Evolutionary conservation across 2,797 vertebrate genomes (phyloP), one percentile per base, ranked within the genome.

Genomic region (Lepidocolaptes lacrymiger): DNA sequence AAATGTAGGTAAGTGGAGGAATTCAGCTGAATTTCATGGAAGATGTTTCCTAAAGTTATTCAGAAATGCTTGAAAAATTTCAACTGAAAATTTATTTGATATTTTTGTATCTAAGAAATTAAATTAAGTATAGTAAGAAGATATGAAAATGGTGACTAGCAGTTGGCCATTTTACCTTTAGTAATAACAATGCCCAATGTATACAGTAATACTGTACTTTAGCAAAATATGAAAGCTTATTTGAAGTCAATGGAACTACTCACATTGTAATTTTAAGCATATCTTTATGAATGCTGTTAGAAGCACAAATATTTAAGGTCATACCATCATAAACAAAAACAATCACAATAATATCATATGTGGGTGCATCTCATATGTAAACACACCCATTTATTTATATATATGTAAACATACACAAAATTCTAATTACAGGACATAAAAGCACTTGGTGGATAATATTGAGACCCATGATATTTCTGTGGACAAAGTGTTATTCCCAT

Each of bases 91-190:
- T 86, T 81, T 62, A 46, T 28, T 92, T 54, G 9, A 59, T 87
- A 89, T 41, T 81, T 85, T 71, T 76, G 52, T 14, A 92, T 91
- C 54, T 85, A 91, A 93, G 68, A 71, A 85, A 74, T 67, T 64
- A 49, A 51, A 77, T 48, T 82, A 79, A 73, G 67, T 36, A 39
- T 43, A 71, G 22, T 64, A 75, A 61, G n/a, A 92, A 67, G 23
- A 59, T 36, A 63, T 4, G 22, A 43, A 84, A 82, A 93, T 23
- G 7, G 32, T 34, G 14, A 61, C 14, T 64, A 68, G 30, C 2
- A 54, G 10, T 34, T 36, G 12, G 22, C 55, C 24, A 64, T 41
- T 84, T 93, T 52, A 77, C 61, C 34, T 62, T 68, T 26, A 23
- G 21, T 52, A 67, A 68, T 44, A 90, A 72, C 48, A 91, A 39